A percentile compares a stretch with the other conserved stretches of the same genome.
These are phyloP conservation scores for Callipepla californica DNA, from an alignment of 2,113 vertebrate genomes.

Conservation along the genomic window DNA sequence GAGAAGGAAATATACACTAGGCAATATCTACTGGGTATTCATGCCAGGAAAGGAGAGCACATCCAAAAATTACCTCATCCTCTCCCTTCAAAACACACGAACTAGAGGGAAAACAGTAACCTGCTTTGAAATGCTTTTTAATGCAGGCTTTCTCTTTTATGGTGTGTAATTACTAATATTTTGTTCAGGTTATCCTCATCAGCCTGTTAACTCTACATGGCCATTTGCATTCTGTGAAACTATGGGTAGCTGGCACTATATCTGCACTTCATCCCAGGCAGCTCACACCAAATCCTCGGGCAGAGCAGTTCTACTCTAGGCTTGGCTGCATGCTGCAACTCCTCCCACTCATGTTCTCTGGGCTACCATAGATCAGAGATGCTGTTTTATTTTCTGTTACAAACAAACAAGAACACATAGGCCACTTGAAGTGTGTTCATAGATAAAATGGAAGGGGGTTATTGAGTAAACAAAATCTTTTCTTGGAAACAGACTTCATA, in stretches of 20 bases:
- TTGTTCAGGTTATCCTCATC: constrained; percentile 23
- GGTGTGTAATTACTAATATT: constrained; percentile 10
- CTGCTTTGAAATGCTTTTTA: neutral
- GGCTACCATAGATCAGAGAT: neutral
- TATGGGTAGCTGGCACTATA: neutral
- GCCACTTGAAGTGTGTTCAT: neutral
- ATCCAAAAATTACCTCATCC: neutral
- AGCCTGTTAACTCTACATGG: neutral
- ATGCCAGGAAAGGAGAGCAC: neutral
- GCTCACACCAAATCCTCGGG: neutral
- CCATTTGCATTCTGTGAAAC: neutral
- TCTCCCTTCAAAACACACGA: constrained; percentile 24
- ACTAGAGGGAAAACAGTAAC: neutral
- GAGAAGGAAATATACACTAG: neutral
- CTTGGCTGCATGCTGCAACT: neutral
- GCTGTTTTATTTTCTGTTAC: neutral
- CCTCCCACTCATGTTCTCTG: neutral
- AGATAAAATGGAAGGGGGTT: neutral
- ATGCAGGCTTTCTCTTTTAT: neutral
- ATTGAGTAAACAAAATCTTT: neutral
- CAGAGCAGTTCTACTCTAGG: accelerated
- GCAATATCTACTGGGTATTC: neutral
- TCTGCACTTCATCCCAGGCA: neutral
- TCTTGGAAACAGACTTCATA: neutral
- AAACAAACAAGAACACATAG: neutral